phyloP scores from a whole-genome alignment of 1,140 invertebrate species.

The Drosophila lacertosa region DNA sequence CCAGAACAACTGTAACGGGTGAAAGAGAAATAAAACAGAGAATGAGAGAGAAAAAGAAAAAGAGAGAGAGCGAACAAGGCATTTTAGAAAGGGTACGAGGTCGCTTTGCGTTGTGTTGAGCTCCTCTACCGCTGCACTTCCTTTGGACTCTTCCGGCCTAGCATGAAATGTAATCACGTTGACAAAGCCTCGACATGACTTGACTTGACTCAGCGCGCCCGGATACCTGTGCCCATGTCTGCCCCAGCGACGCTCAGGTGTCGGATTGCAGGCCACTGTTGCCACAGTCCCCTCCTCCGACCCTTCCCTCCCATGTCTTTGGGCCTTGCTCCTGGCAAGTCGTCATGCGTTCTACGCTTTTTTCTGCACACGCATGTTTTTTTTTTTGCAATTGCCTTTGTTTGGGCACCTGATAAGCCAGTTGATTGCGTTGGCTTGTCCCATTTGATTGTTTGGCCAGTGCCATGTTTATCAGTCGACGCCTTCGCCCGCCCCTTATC shows the following conservation, averaged over 20 bases:
- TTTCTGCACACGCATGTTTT: too few relatives aligned
- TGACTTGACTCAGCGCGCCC: constrained; percentile 16
- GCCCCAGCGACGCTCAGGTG: constrained; percentile 9
- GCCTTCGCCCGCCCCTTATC: background rate
- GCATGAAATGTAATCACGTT: constrained; percentile 45
- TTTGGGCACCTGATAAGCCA: constrained; percentile 58
- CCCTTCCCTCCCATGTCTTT: background rate
- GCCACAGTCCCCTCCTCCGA: background rate
- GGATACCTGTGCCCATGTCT: constrained; percentile 29
- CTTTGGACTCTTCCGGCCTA: constrained; percentile 41
- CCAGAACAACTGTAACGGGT: constrained; percentile 5
- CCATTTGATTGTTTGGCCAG: constrained; percentile 39
- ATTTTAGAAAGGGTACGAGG: constrained; percentile 1
- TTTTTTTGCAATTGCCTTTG: constrained; percentile 52
- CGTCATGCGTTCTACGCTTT: background rate
- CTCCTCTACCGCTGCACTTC: constrained; percentile 41
- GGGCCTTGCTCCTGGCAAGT: background rate
- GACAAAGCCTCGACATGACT: constrained; percentile 32
- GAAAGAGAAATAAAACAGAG: background rate
- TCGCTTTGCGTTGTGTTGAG: constrained; percentile 5
- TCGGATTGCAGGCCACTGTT: constrained; percentile 25
- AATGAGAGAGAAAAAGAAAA: background rate
- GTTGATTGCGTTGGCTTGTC: constrained; percentile 60
- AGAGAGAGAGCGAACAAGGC: background rate
- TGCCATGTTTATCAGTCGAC: constrained; percentile 31